Percentiles rank a stretch among this genome's conserved stretches.
Conservation (phyloP, 2,113 vertebrate genomes). For the Phodopus roborovskii region DNA sequence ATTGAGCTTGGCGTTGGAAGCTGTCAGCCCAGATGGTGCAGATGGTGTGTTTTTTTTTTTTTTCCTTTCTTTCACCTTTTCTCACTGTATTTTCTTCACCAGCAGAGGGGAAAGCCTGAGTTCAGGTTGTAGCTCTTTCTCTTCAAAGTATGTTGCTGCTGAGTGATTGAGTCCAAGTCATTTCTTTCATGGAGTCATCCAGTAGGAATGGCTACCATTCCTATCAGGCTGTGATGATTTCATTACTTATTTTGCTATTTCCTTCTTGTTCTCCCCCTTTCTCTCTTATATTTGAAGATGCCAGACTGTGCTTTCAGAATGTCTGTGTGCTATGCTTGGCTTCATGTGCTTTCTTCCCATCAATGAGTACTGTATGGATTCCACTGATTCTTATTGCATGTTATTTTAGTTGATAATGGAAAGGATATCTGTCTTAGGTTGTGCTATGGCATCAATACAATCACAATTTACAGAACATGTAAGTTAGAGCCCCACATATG, state of each 20-base stretch:
- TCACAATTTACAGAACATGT: neutral
- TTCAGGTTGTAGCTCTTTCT: neutral
- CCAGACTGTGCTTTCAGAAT: neutral
- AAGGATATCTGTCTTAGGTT: neutral
- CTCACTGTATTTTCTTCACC: neutral
- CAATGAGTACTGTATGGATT: neutral
- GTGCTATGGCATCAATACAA: neutral
- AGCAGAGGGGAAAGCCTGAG: neutral
- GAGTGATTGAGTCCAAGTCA: neutral
- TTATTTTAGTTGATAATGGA: neutral
- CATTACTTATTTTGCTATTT: neutral
- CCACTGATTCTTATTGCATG: neutral
- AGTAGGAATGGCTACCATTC: neutral
- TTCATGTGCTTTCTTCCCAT: neutral
- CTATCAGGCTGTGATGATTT: neutral
- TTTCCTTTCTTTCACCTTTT: neutral
- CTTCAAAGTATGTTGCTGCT: neutral
- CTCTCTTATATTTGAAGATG: neutral
- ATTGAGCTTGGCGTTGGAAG: neutral
- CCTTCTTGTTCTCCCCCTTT: neutral
- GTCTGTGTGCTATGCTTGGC: neutral
- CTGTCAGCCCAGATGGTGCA: neutral
- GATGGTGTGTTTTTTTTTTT: neutral
- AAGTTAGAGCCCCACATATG: neutral
- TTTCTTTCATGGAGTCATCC: constrained; percentile 3